phyloP scores from a whole-genome alignment of 2,113 vertebrate genomes.

The Delphinapterus leucas region DNA sequence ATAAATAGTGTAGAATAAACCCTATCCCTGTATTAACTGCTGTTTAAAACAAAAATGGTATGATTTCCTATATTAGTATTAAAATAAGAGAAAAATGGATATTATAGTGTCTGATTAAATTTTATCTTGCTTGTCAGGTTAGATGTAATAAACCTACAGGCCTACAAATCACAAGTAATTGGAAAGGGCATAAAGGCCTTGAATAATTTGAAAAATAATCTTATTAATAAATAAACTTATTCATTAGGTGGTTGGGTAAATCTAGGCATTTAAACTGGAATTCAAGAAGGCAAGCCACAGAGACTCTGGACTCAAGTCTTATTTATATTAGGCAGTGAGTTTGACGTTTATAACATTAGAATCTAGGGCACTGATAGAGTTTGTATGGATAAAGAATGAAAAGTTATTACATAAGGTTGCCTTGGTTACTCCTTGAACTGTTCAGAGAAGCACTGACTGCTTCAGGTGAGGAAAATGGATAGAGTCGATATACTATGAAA shows the following conservation, averaged over 20 bases:
- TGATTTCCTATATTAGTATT: not conserved
- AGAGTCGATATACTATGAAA: not conserved
- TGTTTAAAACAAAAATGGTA: not conserved
- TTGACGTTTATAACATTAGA: not conserved
- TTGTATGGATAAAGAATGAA: not conserved
- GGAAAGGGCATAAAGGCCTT: not conserved
- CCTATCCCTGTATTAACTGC: not conserved
- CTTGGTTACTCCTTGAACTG: constrained; percentile 39
- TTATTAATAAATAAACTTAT: constrained; percentile 38
- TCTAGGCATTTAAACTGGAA: not conserved
- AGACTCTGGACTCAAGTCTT: not conserved
- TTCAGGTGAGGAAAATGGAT: not conserved
- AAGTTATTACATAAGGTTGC: constrained; percentile 22
- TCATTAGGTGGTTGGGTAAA: constrained; percentile 15
- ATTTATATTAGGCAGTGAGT: not conserved
- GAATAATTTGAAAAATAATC: constrained; percentile 44
- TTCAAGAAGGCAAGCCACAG: constrained; percentile 7
- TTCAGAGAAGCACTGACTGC: not conserved
- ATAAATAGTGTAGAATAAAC: not conserved
- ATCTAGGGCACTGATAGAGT: not conserved
- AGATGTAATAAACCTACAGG: not conserved
- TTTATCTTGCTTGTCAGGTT: constrained; percentile 1
- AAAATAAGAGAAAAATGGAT: not conserved
- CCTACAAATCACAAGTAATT: constrained; percentile 5
- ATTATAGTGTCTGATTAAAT: constrained; percentile 9